phyloP scores from a whole-genome alignment of 2,888 invertebrate species.

The Opisthograptis luteolata region DNA sequence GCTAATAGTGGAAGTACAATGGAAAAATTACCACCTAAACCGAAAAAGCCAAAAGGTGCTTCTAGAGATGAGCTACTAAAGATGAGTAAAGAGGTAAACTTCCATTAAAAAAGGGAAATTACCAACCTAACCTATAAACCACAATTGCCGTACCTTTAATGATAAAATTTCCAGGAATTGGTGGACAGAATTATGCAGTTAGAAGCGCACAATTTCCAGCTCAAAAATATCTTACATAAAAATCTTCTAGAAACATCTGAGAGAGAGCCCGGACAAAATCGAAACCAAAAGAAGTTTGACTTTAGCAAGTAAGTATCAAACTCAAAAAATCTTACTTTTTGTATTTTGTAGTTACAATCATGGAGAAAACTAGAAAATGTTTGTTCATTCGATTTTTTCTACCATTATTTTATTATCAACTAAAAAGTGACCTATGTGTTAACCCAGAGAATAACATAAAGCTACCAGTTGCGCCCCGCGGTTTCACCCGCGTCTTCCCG shows the following conservation, averaged over 20 bases:
- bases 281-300: slow-evolving; percentile 81
- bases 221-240: slow-evolving; percentile 88
- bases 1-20: slow-evolving; percentile 24
- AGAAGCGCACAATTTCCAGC: slow-evolving; percentile 90
- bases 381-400: too few relatives aligned
- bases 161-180: slow-evolving; percentile 84
- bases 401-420: too few relatives aligned
- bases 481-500: too few relatives aligned
- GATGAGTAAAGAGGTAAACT: slow-evolving; percentile 63
- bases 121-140: slow-evolving; percentile 39
- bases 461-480: too few relatives aligned
- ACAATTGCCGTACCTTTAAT: background rate
- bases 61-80: slow-evolving; percentile 55
- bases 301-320: slow-evolving; percentile 83
- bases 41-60: slow-evolving; percentile 46
- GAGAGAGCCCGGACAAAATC: slow-evolving; percentile 29
- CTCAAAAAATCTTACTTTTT: too few relatives aligned
- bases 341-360: too few relatives aligned
- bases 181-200: slow-evolving; percentile 88
- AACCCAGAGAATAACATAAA: too few relatives aligned
- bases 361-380: too few relatives aligned
- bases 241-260: slow-evolving; percentile 52
- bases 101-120: background rate
- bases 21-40: slow-evolving; percentile 56
- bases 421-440: too few relatives aligned